Conservation (phyloP, 2,113 vertebrate genomes). For the Ammospiza nelsoni region DNA sequence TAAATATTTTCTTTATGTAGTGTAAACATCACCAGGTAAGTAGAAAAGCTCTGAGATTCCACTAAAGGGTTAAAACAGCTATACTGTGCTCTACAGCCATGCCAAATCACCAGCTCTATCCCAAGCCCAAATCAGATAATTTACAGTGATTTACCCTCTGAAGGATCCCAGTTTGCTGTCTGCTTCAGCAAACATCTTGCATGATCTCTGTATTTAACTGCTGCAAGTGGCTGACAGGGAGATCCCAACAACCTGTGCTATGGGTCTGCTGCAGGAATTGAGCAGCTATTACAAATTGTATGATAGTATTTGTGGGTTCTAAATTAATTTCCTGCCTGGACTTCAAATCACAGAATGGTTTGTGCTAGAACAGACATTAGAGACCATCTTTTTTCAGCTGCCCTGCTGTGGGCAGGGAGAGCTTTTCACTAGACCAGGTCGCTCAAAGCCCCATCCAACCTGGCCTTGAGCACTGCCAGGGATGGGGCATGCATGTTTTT, state of each 20-base stretch:
- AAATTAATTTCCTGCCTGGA: neutral
- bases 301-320: rapidly evolving
- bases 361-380: neutral
- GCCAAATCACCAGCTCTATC: neutral
- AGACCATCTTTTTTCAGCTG: neutral
- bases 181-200: neutral
- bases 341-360: neutral
- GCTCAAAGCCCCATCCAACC: neutral
- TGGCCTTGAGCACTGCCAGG: neutral
- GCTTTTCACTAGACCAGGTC: neutral
- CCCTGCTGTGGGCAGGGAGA: neutral
- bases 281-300: neutral
- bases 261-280: neutral
- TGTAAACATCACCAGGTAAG: neutral
- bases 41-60: neutral
- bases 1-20: neutral
- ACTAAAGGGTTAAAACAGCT: neutral
- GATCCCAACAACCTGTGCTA: neutral
- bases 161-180: neutral
- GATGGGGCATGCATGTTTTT: neutral
- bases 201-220: neutral
- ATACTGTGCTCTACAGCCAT: neutral
- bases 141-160: neutral
- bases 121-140: neutral
- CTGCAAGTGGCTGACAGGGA: neutral